Percentiles rank a stretch among this genome's conserved stretches.
phyloP scores from a whole-genome alignment of 1,140 invertebrate species.

The Diorhabda sublineata region DNA sequence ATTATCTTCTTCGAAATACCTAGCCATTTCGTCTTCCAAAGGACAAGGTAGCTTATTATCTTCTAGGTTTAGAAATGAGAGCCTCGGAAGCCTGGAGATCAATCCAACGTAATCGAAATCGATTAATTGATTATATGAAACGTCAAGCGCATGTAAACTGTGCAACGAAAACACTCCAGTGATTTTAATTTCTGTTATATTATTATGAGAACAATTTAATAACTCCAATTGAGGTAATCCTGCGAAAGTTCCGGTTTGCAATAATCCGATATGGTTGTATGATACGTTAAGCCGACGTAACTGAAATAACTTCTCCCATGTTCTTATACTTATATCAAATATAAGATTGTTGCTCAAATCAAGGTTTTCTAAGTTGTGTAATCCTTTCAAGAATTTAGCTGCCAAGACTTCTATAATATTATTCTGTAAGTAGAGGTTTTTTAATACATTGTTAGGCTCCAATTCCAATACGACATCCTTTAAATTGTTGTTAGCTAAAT shows the following conservation, averaged over 20 bases:
- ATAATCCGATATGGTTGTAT: conserved; percentile 30
- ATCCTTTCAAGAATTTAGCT: conserved; percentile 32
- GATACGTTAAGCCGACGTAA: conserved; percentile 31
- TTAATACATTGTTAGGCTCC: conserved; percentile 26
- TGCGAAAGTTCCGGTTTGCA: conserved; percentile 33
- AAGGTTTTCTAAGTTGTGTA: conserved; percentile 35
- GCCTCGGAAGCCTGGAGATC: conserved; percentile 32
- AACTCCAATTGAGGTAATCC: conserved; percentile 35
- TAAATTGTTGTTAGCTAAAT: conserved; percentile 37
- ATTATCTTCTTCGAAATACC: conserved; percentile 38
- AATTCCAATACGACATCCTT: conserved; percentile 26
- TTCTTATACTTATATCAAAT: conserved; percentile 20
- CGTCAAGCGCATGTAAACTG: conserved; percentile 39
- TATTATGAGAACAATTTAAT: conserved; percentile 38
- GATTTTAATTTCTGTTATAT: conserved; percentile 29
- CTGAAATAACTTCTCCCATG: conserved; percentile 27
- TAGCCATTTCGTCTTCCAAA: conserved; percentile 39
- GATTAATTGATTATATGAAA: conserved; percentile 37
- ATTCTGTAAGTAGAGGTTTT: conserved; percentile 32
- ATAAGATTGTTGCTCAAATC: conserved; percentile 36
- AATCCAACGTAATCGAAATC: conserved; percentile 40
- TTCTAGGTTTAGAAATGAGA: conserved; percentile 36
- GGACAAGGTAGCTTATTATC: conserved; percentile 39
- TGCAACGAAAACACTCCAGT: conserved; percentile 38
- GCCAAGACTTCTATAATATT: conserved; percentile 51